These are phyloP conservation scores for Ginglymostoma cirratum DNA, from an alignment of 2,113 vertebrate genomes.

Conservation along the genomic window DNA sequence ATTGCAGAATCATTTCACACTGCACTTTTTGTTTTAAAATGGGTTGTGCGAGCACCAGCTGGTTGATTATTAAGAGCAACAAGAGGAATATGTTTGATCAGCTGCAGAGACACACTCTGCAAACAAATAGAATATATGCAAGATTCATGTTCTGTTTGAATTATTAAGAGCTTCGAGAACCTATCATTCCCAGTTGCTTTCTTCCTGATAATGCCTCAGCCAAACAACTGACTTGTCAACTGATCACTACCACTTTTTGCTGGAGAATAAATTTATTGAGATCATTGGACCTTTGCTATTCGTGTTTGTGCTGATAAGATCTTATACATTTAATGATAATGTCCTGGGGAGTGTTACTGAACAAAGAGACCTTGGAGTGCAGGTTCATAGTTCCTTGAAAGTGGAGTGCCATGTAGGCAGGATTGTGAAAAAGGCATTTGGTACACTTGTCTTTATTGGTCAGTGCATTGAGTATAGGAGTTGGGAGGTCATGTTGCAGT, in stretches of 20 bases:
- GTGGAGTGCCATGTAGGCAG: too few relatives aligned
- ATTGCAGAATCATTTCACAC: too few relatives aligned
- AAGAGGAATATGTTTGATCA: neutral
- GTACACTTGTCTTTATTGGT: too few relatives aligned
- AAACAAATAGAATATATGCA: neutral
- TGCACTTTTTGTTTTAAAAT: too few relatives aligned
- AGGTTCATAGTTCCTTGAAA: too few relatives aligned
- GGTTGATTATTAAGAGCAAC: neutral
- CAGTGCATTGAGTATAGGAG: too few relatives aligned
- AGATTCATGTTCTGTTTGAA: neutral
- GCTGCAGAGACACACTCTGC: neutral
- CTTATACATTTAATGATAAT: too few relatives aligned
- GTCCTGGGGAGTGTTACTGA: too few relatives aligned
- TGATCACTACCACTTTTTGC: neutral
- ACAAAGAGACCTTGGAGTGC: too few relatives aligned
- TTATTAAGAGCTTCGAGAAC: neutral
- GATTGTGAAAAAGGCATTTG: too few relatives aligned
- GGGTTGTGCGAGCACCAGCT: neutral
- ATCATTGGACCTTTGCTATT: neutral
- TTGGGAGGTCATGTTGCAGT: too few relatives aligned
- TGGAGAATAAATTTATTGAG: neutral
- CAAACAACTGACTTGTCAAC: neutral
- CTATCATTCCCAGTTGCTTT: neutral
- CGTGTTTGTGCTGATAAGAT: neutral
- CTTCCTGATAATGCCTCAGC: neutral